Conservation (phyloP, 2,888 invertebrate species). For the Plagodis pulveraria region DNA sequence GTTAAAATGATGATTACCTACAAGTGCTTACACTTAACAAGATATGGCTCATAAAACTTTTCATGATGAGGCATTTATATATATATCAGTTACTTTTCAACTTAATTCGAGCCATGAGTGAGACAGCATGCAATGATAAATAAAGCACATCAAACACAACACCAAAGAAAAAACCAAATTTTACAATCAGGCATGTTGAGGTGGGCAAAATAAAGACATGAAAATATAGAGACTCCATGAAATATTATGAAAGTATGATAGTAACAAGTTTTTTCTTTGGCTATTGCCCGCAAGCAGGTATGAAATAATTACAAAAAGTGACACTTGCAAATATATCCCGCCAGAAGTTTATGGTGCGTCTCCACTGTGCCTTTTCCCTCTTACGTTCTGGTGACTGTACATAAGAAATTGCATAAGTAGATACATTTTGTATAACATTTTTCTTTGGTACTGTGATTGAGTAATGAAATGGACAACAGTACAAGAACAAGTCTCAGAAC, state of each 20-base stretch:
- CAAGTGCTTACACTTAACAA: too few relatives aligned
- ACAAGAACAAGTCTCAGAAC: background rate
- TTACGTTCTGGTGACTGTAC: constrained; percentile 81
- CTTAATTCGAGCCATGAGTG: background rate
- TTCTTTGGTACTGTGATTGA: constrained; percentile 68
- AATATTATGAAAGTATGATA: too few relatives aligned
- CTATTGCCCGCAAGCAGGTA: constrained; percentile 20
- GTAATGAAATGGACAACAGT: constrained; percentile 1
- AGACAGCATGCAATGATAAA: constrained; percentile 15
- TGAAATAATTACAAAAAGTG: constrained; percentile 63
- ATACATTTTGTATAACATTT: constrained; percentile 30
- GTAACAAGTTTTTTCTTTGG: constrained; percentile 70
- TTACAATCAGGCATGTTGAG: too few relatives aligned
- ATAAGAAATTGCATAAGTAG: constrained; percentile 43
- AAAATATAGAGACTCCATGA: too few relatives aligned
- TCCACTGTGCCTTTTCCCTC: constrained; percentile 82
- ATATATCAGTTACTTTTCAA: background rate
- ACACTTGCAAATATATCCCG: constrained; percentile 83
- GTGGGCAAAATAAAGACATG: too few relatives aligned
- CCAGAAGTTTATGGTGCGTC: constrained; percentile 85
- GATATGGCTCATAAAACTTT: too few relatives aligned
- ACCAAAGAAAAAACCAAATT: constrained; percentile 76
- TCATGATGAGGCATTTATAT: too few relatives aligned
- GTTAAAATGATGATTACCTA: too few relatives aligned
- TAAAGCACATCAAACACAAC: constrained; percentile 53